These are phyloP conservation scores for Takifugu flavidus DNA, from an alignment of 2,113 vertebrate genomes.

Conservation along the genomic window DNA sequence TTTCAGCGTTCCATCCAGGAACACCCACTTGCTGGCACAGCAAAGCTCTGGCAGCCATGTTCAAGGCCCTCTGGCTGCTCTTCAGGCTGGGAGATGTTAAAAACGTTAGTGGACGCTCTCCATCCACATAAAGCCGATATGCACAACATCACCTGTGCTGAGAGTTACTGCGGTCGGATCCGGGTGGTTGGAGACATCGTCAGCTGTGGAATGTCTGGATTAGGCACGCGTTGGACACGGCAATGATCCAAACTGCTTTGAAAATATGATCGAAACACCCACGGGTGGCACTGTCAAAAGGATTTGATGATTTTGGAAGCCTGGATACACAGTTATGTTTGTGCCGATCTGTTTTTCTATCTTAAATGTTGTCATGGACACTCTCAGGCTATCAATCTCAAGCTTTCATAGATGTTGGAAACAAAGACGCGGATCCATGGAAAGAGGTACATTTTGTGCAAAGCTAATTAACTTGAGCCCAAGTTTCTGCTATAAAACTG, in stretches of 20 bases:
- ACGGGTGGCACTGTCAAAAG: no score
- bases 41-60: not conserved
- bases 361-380: not conserved
- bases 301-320: no score
- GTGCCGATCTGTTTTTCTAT: no score
- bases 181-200: constrained; percentile 28
- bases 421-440: constrained; percentile 15
- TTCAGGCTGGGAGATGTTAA: constrained; percentile 22
- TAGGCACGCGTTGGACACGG: constrained; percentile 51
- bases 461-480: constrained; percentile 9
- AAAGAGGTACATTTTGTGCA: constrained; percentile 26
- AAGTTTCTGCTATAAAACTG: constrained; percentile 23
- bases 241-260: constrained; percentile 24
- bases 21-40: constrained; percentile 11
- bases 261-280: not conserved
- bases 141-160: constrained; percentile 28
- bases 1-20: constrained; percentile 1
- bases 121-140: constrained; percentile 34
- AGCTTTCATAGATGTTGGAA: not conserved
- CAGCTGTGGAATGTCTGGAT: constrained; percentile 45
- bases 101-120: constrained; percentile 32
- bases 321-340: no score
- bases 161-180: constrained; percentile 36
- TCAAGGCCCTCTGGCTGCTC: constrained; percentile 3
- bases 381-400: constrained; percentile 8